Conservation (phyloP, 2,113 vertebrate species). For the Xenotilapia flavipinnis region DNA sequence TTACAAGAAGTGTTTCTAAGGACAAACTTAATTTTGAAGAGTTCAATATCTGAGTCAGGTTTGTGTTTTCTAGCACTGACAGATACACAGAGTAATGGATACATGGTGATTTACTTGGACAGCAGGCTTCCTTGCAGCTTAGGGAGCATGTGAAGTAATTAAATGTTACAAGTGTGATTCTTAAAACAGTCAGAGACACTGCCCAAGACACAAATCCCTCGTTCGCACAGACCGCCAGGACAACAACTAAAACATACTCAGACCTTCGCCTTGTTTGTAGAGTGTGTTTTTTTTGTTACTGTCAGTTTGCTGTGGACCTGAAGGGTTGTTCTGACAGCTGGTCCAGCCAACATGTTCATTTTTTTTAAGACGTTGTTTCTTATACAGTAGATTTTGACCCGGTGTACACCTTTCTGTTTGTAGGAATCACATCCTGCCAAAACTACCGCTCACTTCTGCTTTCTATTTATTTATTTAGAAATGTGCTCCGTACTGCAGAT, state of each 20-base stretch:
- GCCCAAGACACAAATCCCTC: not conserved
- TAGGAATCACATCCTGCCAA: not conserved
- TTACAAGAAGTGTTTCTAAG: not conserved
- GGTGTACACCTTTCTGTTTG: not conserved
- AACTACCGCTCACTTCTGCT: not conserved
- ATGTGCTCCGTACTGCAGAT: not conserved
- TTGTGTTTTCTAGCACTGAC: not conserved
- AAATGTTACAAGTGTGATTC: not conserved
- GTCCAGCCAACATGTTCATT: not conserved
- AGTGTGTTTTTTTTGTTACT: not conserved
- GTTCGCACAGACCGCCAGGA: not conserved
- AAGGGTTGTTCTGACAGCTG: not conserved
- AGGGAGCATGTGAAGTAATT: not conserved
- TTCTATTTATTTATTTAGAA: constrained; percentile 10
- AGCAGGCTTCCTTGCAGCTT: not conserved
- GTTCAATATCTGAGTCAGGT: not conserved
- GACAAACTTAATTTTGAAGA: not conserved
- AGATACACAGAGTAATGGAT: not conserved
- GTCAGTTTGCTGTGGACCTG: not conserved
- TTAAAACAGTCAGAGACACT: not conserved
- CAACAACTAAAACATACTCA: not conserved
- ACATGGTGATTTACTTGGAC: not conserved
- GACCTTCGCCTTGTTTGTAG: not conserved
- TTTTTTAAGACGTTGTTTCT: constrained; percentile 6
- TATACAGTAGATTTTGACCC: not conserved